Evolutionary conservation across 1,140 invertebrate genomes (phyloP).

Genomic region (Drosophila cardini): DNA sequence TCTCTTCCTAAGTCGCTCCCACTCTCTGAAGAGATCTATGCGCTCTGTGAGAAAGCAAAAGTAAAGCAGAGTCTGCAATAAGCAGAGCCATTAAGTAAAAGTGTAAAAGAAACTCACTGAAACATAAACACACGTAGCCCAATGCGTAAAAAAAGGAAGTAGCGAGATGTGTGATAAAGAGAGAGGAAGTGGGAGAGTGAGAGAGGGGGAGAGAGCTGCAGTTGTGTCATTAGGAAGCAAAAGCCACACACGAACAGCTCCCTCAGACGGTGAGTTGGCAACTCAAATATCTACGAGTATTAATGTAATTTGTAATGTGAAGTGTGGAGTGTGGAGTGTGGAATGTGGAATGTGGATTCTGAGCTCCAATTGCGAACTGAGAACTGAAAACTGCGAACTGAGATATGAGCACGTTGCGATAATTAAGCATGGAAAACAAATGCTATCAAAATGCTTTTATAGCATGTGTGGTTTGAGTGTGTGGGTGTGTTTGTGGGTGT

Average conservation of each 20-base stretch:
- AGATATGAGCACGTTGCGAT: conserved; percentile 18
- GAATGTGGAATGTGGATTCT: conserved; percentile 20
- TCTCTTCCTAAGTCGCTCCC: too few relatives aligned
- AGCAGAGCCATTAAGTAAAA: conserved; percentile 72
- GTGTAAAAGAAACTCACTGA: conserved; percentile 41
- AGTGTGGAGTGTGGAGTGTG: conserved; percentile 17
- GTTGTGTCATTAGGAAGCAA: conserved; percentile 70
- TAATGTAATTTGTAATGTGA: conserved; percentile 20
- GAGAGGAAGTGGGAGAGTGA: neutral
- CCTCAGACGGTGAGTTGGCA: conserved; percentile 48
- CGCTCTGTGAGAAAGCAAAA: conserved; percentile 66
- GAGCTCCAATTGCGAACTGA: conserved; percentile 1
- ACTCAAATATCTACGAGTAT: conserved; percentile 38
- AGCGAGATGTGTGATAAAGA: neutral
- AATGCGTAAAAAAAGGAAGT: neutral
- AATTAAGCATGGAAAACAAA: conserved; percentile 2
- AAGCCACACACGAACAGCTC: conserved; percentile 61
- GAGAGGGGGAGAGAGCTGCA: conserved; percentile 46
- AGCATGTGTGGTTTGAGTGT: conserved; percentile 9
- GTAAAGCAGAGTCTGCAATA: conserved; percentile 72
- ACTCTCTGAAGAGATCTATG: neutral
- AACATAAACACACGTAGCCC: conserved; percentile 1
- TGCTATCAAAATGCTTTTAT: conserved; percentile 35
- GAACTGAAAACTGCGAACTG: neutral
- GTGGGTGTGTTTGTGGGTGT: neutral